These are phyloP conservation scores for Neocloeon triangulifer DNA, from an alignment of 1,140 invertebrate genomes.

Conservation along the genomic window DNA sequence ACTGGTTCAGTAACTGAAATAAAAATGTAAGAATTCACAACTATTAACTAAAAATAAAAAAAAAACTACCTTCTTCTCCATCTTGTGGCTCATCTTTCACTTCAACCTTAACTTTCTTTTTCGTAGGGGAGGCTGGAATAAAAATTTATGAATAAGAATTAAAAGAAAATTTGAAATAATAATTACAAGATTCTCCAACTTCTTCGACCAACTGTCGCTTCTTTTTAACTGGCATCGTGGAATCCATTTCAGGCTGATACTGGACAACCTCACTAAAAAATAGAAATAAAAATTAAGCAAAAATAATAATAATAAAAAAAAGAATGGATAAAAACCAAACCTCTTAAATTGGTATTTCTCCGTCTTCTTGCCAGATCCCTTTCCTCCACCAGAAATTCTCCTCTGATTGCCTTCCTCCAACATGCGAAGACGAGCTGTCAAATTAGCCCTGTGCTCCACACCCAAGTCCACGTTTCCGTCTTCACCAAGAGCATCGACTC, in stretches of 20 bases:
- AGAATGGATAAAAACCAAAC: slow-evolving; percentile 14
- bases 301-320: slow-evolving; percentile 1
- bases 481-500: slow-evolving; percentile 92
- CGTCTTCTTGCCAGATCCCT: slow-evolving; percentile 60
- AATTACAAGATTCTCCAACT: slow-evolving; percentile 9
- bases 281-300: background rate
- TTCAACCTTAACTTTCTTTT: slow-evolving; percentile 14
- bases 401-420: slow-evolving; percentile 68
- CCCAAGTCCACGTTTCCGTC: slow-evolving; percentile 58
- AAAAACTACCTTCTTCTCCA: slow-evolving; percentile 15
- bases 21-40: too few species aligned
- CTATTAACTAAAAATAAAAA: too few species aligned
- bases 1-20: background rate
- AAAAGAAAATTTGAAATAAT: background rate
- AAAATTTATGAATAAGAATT: background rate
- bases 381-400: slow-evolving; percentile 68
- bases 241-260: slow-evolving; percentile 33
- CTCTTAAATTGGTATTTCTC: slow-evolving; percentile 74
- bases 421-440: slow-evolving; percentile 51
- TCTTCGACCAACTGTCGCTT: slow-evolving; percentile 20
- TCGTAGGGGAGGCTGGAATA: slow-evolving; percentile 10
- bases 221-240: slow-evolving; percentile 23
- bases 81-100: slow-evolving; percentile 5
- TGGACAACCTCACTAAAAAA: slow-evolving; percentile 34
- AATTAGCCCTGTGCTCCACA: slow-evolving; percentile 62